Base-by-base conservation (phyloP, 2,113 vertebrate genomes). In the Osmerus eperlanus region DNA sequence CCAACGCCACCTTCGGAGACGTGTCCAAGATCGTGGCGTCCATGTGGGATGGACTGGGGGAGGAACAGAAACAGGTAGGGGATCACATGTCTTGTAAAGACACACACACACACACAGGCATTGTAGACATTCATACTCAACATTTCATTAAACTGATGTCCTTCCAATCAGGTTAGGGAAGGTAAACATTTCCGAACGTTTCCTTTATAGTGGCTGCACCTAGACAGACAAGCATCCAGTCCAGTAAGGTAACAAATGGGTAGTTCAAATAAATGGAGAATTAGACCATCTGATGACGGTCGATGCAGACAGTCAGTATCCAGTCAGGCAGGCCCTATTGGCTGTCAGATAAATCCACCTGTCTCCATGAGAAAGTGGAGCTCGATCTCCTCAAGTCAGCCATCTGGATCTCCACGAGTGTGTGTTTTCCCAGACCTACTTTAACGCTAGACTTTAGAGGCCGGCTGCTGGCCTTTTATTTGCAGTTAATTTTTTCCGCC, bases 1-100 rank as follows among this genome's bases (percentile, higher is more conserved):
- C 97, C 83, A 99, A 96, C 0, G 97, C 97, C 67, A 99, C 97
- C 68, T 99, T 99, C 0, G 97, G 97, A 28, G 97, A 99, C 0
- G 97, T 99, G 23, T 99, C 97, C 0, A 99, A 99, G 91, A 98
- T 99, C 0, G 97, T 99, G 73, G 97, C 97, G 0, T 99, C 97
- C 0, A 99, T 99, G 97, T 99, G 97, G 97, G 97, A 99, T 79
- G 95, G 96, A 56, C 65, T 99, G 80, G 97, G 96, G 75, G 97
- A 99, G 89, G 97, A 99, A 77, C 96, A 98, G 82, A 99, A 99
- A 78, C 97, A 99, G 92, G 97, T 95, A 16, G 36, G 36, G 36
- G 7, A 41, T 8, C 36, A 23, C 23, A 23, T 23, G 36, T 41
- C 76, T 62, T 83, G 84, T 67, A 68, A 77, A 86, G 83, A 83